These are phyloP conservation scores for Globodera ellingtonae DNA, from an alignment of 1,140 invertebrate genomes.

Conservation along the genomic window DNA sequence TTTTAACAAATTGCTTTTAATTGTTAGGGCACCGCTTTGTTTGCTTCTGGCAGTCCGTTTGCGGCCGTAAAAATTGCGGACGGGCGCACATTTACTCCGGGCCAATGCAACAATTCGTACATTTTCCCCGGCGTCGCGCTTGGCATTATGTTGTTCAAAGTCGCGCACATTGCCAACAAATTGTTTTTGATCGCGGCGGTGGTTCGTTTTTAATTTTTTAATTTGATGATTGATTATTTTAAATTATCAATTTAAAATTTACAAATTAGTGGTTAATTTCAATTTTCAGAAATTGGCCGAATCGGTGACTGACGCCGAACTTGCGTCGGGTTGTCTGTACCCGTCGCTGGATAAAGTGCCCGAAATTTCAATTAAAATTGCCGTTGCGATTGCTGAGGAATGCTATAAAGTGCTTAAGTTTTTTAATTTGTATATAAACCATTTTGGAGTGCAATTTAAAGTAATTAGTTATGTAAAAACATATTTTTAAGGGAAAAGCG, in stretches of 20 bases:
- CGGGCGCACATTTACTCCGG: constrained; percentile 80
- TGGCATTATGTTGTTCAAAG: constrained; percentile 78
- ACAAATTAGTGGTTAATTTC: neutral
- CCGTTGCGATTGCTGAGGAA: constrained; percentile 79
- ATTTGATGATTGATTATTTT: constrained; percentile 1
- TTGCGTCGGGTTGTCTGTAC: constrained; percentile 84
- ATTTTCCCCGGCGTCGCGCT: constrained; percentile 91
- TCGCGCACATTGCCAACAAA: constrained; percentile 84
- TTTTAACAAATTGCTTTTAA: constrained; percentile 2
- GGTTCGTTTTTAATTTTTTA: constrained; percentile 69
- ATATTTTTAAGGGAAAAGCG: neutral
- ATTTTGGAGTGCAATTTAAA: no score
- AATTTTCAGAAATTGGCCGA: constrained; percentile 69
- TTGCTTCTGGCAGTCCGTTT: constrained; percentile 90
- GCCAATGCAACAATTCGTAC: constrained; percentile 94
- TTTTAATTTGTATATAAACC: no score
- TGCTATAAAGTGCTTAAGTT: constrained; percentile 72
- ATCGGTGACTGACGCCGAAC: constrained; percentile 79
- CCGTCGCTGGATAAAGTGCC: constrained; percentile 84
- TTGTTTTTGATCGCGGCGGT: constrained; percentile 86
- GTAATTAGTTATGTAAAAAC: no score
- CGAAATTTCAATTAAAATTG: constrained; percentile 85
- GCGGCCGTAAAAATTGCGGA: constrained; percentile 75
- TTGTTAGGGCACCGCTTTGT: constrained; percentile 80
- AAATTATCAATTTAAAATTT: neutral